Conservation (phyloP, 2,888 invertebrate species). For the Cryptus viduatorius region DNA sequence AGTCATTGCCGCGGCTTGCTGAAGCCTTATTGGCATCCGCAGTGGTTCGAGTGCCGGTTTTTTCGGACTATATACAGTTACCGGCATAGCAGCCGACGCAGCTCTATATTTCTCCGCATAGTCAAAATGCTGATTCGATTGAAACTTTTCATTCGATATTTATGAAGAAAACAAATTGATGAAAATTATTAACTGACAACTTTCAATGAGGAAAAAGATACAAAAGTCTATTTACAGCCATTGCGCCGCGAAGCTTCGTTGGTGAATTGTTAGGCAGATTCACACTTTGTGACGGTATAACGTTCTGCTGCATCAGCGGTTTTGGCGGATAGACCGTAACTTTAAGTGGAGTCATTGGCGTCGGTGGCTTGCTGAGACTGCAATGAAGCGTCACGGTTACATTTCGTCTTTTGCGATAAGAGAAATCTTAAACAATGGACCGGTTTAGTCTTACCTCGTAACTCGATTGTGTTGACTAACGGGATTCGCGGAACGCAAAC, state of each 20-base stretch:
- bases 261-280: background rate
- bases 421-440: background rate
- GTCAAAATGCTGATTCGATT: conserved; percentile 46
- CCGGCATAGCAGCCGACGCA: background rate
- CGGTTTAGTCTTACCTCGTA: conserved; percentile 28
- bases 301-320: conserved; percentile 14
- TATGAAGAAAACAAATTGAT: conserved; percentile 9
- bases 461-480: background rate
- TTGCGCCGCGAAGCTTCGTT: conserved; percentile 4
- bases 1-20: background rate
- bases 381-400: too few species aligned
- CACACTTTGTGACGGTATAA: background rate
- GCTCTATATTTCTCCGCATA: background rate
- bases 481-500: background rate
- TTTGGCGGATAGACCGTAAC: background rate
- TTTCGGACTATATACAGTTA: background rate
- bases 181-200: too few species aligned
- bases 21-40: background rate
- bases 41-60: background rate
- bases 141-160: conserved; percentile 25
- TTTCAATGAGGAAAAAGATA: too few species aligned
- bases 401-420: background rate
- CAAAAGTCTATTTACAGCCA: too few species aligned
- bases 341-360: background rate
- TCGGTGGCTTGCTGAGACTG: background rate